These are phyloP conservation scores for Papilio aristodemus DNA, from an alignment of 1,140 invertebrate species.

Conservation along the genomic window DNA sequence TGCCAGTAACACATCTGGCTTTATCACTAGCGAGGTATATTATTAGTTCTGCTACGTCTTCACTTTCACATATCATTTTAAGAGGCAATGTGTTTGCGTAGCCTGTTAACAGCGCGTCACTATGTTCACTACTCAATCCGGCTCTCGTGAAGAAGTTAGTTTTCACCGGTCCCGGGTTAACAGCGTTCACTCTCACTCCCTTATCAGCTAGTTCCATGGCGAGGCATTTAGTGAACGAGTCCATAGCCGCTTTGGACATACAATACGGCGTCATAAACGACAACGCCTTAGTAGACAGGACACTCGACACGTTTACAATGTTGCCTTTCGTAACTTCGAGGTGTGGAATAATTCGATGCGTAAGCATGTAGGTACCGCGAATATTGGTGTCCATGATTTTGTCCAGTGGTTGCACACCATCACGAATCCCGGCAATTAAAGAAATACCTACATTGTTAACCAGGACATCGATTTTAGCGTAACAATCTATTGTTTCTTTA, in stretches of 20 bases:
- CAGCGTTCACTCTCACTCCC: constrained; percentile 88
- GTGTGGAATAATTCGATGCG: constrained; percentile 86
- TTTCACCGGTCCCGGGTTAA: constrained; percentile 86
- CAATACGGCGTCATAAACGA: constrained; percentile 84
- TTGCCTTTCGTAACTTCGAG: constrained; percentile 86
- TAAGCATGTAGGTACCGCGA: constrained; percentile 86
- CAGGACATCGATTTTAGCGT: constrained; percentile 84
- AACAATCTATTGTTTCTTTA: constrained; percentile 81
- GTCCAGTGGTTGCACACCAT: constrained; percentile 86
- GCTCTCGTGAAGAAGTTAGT: constrained; percentile 86
- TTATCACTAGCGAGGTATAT: constrained; percentile 61
- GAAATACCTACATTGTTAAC: constrained; percentile 89
- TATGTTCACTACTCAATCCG: constrained; percentile 48
- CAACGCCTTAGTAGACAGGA: constrained; percentile 84
- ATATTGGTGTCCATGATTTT: constrained; percentile 87
- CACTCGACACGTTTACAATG: constrained; percentile 90
- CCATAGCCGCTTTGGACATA: constrained; percentile 90
- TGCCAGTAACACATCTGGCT: constrained; percentile 57
- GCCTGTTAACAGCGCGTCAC: constrained; percentile 44
- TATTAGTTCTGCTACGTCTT: constrained; percentile 60
- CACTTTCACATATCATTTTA: constrained; percentile 46
- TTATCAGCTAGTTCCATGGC: constrained; percentile 85
- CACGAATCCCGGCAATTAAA: constrained; percentile 79
- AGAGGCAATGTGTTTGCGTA: constrained; percentile 47
- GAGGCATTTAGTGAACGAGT: constrained; percentile 88